Percentiles rank a stretch among this genome's conserved stretches.
phyloP scores from a whole-genome alignment of 2,797 vertebrate species.

The Nyctalus aviator region DNA sequence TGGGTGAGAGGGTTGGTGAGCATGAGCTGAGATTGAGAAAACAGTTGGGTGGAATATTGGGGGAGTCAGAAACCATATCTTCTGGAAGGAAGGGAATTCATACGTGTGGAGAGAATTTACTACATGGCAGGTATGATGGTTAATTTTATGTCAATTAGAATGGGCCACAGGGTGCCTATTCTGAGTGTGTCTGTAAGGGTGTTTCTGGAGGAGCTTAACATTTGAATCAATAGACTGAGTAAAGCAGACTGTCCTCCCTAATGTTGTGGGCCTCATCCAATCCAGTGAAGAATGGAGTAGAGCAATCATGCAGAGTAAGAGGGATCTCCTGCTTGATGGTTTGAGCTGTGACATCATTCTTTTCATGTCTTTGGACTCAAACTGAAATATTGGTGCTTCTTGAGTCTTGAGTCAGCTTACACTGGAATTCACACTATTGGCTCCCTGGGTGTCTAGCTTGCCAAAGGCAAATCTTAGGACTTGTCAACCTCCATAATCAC shows the following conservation, averaged over 20 bases:
- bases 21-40: neutral
- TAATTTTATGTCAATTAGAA: neutral
- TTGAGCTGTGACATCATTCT: neutral
- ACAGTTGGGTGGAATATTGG: neutral
- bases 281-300: neutral
- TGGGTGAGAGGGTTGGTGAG: neutral
- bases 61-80: neutral
- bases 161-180: neutral
- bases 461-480: neutral
- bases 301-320: neutral
- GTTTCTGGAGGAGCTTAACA: neutral
- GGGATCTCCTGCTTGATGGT: neutral
- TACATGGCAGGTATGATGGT: neutral
- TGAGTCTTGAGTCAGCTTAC: neutral
- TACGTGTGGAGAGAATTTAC: neutral
- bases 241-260: neutral
- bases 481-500: neutral
- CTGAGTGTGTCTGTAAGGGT: neutral
- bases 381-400: neutral
- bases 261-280: neutral
- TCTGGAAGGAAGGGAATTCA: conserved; percentile 7
- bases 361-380: neutral
- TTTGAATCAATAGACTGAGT: neutral
- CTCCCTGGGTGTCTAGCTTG: neutral
- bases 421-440: neutral